Evolutionary conservation across 2,797 vertebrate species (phyloP).

Genomic region (Sebastes miniatus): DNA sequence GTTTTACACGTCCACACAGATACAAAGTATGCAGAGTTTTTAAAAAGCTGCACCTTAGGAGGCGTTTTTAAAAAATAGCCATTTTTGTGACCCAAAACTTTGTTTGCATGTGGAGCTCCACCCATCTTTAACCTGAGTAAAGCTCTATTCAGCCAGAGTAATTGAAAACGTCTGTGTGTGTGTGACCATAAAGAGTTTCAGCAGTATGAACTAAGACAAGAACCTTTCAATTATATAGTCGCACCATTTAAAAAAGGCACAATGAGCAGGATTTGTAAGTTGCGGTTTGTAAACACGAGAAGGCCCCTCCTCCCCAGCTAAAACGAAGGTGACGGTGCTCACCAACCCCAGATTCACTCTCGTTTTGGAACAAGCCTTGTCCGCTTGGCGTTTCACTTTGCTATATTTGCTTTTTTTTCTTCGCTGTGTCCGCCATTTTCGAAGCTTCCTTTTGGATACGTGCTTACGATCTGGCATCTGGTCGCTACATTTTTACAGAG

Average conservation of each 20-base stretch:
- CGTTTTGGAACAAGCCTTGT: neutral
- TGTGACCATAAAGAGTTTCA: neutral
- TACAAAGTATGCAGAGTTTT: too few species aligned
- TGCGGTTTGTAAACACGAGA: neutral
- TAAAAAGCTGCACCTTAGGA: too few species aligned
- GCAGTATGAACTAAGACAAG: neutral
- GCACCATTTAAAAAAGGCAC: neutral
- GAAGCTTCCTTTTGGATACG: neutral
- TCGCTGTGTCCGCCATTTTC: neutral
- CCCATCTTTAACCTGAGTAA: neutral
- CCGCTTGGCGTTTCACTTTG: neutral
- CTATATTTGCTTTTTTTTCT: neutral
- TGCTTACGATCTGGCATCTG: neutral
- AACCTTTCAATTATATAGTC: neutral
- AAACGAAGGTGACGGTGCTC: too few species aligned
- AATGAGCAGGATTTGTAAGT: neutral
- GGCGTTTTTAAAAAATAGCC: too few species aligned
- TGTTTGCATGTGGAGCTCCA: neutral
- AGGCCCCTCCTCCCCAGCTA: too few species aligned
- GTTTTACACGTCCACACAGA: too few species aligned
- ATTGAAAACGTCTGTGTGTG: neutral
- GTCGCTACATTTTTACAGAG: neutral
- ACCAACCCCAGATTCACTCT: neutral
- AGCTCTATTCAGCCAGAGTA: neutral
- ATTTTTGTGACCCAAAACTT: too few species aligned